A percentile compares a stretch with the other conserved stretches of the same genome.
These are phyloP conservation scores for Saturnia japonica DNA, from an alignment of 2,888 invertebrate species.

Conservation along the genomic window DNA sequence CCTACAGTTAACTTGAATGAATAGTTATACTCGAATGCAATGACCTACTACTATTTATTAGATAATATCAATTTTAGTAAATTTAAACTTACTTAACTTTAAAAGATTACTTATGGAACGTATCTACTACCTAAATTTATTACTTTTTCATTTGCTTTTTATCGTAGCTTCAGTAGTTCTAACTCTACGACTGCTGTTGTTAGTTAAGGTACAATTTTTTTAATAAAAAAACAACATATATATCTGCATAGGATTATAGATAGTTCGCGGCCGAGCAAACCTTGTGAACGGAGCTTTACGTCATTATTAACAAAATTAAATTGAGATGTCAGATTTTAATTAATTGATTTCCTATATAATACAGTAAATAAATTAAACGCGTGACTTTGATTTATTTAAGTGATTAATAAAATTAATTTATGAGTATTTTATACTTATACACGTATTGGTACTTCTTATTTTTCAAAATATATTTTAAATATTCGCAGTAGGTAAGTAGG, in stretches of 20 bases:
- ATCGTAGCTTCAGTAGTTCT: too few relatives aligned
- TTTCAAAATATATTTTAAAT: background rate
- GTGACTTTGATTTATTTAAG: constrained; percentile 1
- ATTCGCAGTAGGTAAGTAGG: background rate
- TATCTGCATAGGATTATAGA: background rate
- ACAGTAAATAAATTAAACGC: background rate
- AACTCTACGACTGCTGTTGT: too few relatives aligned
- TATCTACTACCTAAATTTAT: background rate
- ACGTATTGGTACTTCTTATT: background rate
- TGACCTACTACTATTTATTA: too few relatives aligned
- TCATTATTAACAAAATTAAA: background rate
- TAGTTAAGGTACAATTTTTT: too few relatives aligned
- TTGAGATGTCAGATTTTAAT: constrained; percentile 3
- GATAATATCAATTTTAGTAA: too few relatives aligned
- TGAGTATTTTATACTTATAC: background rate
- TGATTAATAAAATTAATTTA: background rate
- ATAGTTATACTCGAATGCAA: too few relatives aligned
- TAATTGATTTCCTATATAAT: background rate
- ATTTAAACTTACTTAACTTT: too few relatives aligned
- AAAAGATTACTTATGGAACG: too few relatives aligned
- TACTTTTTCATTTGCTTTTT: background rate
- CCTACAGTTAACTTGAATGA: too few relatives aligned
- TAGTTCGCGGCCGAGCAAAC: background rate
- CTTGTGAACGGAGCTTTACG: background rate
- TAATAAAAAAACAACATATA: too few relatives aligned